A percentile compares a stretch with the other conserved stretches of the same genome.
These are phyloP conservation scores for Netelia inedita DNA, from an alignment of 2,888 invertebrate genomes.

Conservation along the genomic window DNA sequence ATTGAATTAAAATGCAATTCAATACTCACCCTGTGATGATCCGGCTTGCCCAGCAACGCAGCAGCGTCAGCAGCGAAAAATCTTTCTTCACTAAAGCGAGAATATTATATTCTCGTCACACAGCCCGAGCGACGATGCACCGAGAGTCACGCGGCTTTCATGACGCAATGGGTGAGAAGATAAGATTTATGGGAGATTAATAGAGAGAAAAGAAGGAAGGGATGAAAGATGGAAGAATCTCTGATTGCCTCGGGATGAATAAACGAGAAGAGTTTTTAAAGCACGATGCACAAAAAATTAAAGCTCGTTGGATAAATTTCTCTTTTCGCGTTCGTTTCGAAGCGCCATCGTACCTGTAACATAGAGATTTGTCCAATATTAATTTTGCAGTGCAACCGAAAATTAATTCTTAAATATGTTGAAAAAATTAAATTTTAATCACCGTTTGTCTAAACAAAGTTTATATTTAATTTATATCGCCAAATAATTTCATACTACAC, in stretches of 20 bases:
- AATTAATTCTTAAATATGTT: background rate
- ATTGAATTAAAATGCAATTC: background rate
- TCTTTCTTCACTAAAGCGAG: background rate
- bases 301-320: constrained; percentile 30
- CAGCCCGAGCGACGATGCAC: constrained; percentile 17
- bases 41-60: constrained; percentile 69
- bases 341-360: constrained; percentile 39
- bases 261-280: constrained; percentile 23
- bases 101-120: background rate
- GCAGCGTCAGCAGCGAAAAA: constrained; percentile 38
- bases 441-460: background rate
- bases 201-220: background rate
- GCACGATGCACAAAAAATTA: constrained; percentile 16
- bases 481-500: too few relatives aligned
- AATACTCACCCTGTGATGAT: constrained; percentile 71
- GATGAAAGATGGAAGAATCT: constrained; percentile 15
- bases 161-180: constrained; percentile 12
- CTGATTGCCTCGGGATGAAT: background rate
- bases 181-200: constrained; percentile 9
- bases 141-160: constrained; percentile 48
- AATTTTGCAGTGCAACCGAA: constrained; percentile 8
- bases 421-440: background rate
- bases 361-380: background rate
- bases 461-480: too few relatives aligned
- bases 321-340: constrained; percentile 18